These are phyloP conservation scores for Chaitophorus viminalis DNA, from an alignment of 2,888 invertebrate genomes.

Conservation along the genomic window DNA sequence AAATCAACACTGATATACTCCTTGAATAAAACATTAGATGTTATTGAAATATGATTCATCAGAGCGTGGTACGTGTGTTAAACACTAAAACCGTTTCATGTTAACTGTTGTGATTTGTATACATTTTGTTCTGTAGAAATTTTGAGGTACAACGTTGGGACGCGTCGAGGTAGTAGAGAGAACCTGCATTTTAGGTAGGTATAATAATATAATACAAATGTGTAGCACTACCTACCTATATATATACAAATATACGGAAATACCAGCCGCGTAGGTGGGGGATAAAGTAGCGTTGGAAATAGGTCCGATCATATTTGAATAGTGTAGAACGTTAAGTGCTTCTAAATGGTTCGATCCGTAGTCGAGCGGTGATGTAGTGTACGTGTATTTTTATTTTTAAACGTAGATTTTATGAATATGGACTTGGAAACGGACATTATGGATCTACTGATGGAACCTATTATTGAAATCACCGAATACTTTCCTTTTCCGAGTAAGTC, in stretches of 20 bases:
- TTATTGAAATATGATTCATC: constrained; percentile 53
- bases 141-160: constrained; percentile 32
- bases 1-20: constrained; percentile 13
- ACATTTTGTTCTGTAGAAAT: constrained; percentile 8
- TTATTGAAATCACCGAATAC: constrained; percentile 19
- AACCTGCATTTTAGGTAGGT: constrained; percentile 25
- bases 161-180: not conserved
- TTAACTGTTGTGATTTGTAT: not conserved
- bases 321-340: constrained; percentile 6
- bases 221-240: not conserved
- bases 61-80: constrained; percentile 32
- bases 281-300: constrained; percentile 25
- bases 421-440: not conserved
- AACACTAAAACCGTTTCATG: constrained; percentile 15
- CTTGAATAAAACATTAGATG: constrained; percentile 51
- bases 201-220: constrained; percentile 19
- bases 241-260: not conserved
- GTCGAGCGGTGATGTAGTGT: not conserved
- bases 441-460: constrained; percentile 25
- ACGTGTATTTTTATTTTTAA: not conserved
- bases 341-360: not conserved
- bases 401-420: not conserved
- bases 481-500: constrained; percentile 37
- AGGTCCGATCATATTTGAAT: constrained; percentile 32
- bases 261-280: not conserved